Evolutionary conservation across 2,113 vertebrate genomes (phyloP).

Genomic region (Herpetotheres cachinnans): DNA sequence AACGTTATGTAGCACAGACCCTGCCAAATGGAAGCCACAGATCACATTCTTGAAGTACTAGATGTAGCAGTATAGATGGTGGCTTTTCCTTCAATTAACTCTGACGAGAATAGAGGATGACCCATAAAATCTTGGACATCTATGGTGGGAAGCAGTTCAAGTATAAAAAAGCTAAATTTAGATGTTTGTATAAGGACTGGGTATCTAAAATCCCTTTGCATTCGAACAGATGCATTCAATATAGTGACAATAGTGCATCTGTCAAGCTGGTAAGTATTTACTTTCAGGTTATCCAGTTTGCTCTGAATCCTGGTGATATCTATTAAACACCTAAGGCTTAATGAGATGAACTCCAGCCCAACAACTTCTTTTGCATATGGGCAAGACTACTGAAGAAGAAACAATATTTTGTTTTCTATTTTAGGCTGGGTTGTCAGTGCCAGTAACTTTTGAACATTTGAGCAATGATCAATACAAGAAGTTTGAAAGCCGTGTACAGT

Average conservation of each 20-base stretch:
- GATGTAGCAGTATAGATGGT: neutral
- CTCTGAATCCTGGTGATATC: neutral
- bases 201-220: neutral
- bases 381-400: neutral
- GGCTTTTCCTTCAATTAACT: neutral
- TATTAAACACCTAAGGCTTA: neutral
- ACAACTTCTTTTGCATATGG: neutral
- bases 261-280: neutral
- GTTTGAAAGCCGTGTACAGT: neutral
- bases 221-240: neutral
- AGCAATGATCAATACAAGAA: neutral
- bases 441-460: neutral
- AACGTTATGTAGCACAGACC: rapidly evolving
- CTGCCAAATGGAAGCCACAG: neutral
- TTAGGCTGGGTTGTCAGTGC: neutral
- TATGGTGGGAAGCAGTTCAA: neutral
- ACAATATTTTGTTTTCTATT: neutral
- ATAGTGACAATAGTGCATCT: neutral
- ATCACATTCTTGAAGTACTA: neutral
- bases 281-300: neutral
- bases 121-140: neutral
- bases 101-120: neutral
- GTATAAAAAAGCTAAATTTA: neutral
- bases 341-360: neutral
- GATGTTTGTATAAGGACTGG: neutral